Conservation (phyloP, 2,797 vertebrate species). For the Fratercula arctica region DNA sequence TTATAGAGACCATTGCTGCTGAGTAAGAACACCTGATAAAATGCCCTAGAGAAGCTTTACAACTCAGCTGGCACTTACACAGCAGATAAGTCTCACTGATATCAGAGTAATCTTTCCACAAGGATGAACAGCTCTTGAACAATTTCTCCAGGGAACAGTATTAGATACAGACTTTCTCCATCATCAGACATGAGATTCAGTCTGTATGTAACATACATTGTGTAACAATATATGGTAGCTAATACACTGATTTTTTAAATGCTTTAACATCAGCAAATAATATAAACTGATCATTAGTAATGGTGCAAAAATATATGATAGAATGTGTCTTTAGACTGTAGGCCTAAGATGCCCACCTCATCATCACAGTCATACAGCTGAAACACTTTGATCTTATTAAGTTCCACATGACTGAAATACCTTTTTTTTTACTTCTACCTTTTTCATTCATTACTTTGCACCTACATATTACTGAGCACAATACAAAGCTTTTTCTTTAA, state of each 20-base stretch:
- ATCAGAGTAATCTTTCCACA: slow-evolving; percentile 67
- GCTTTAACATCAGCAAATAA: not conserved
- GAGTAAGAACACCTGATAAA: slow-evolving; percentile 69
- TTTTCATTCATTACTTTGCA: not conserved
- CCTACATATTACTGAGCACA: not conserved
- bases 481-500: not conserved
- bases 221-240: not conserved
- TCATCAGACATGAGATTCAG: slow-evolving; percentile 11
- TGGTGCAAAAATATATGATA: not conserved
- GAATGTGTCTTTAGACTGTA: not conserved
- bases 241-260: not conserved
- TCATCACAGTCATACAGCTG: not conserved
- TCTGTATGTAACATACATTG: not conserved
- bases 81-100: slow-evolving; percentile 70
- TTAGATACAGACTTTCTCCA: slow-evolving; percentile 29
- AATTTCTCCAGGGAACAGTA: slow-evolving; percentile 45
- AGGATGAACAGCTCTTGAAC: slow-evolving; percentile 38
- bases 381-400: not conserved
- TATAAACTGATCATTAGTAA: not conserved
- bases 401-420: not conserved
- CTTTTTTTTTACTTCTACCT: not conserved
- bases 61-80: slow-evolving; percentile 72
- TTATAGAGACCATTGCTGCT: slow-evolving; percentile 2
- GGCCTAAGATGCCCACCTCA: not conserved
- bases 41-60: slow-evolving; percentile 70